phyloP scores from a whole-genome alignment of 2,888 invertebrate genomes.

The Patella depressa region DNA sequence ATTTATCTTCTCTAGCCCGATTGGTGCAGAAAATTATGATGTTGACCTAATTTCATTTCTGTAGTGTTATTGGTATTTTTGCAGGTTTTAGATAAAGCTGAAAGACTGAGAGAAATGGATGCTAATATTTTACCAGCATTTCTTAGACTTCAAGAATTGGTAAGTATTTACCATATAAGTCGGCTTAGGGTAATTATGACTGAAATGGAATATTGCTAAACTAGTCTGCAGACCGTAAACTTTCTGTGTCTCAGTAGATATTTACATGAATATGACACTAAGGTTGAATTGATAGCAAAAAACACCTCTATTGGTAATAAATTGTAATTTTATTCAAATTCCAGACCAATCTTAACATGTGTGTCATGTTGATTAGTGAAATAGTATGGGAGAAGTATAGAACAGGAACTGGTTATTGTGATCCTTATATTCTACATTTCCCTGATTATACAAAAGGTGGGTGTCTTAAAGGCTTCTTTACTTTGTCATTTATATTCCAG shows the following conservation, averaged over 20 bases:
- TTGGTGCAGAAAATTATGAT: too few species aligned
- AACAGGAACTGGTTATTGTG: slow-evolving; percentile 79
- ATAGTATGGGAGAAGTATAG: slow-evolving; percentile 86
- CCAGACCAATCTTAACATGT: slow-evolving; percentile 78
- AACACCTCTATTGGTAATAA: too few species aligned
- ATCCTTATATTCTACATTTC: slow-evolving; percentile 83
- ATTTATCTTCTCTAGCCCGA: too few species aligned
- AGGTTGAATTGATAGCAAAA: too few species aligned
- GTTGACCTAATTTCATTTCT: too few species aligned
- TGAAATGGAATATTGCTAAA: too few species aligned
- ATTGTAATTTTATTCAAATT: slow-evolving; percentile 28
- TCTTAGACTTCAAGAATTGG: slow-evolving; percentile 81
- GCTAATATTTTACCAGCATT: slow-evolving; percentile 81
- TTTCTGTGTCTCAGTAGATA: too few species aligned
- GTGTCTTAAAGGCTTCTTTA: not conserved
- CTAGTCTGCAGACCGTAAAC: too few species aligned
- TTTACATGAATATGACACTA: too few species aligned
- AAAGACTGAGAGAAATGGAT: slow-evolving; percentile 83
- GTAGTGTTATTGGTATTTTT: slow-evolving; percentile 11
- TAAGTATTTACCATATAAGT: slow-evolving; percentile 35
- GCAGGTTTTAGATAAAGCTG: slow-evolving; percentile 83
- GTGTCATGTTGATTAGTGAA: slow-evolving; percentile 83
- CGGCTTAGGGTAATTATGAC: too few species aligned
- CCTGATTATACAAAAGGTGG: slow-evolving; percentile 83
- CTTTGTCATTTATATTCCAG: not conserved